A percentile compares a stretch with the other conserved stretches of the same genome.
phyloP scores from a whole-genome alignment of 1,140 invertebrate species.

The Penaeus japonicus region DNA sequence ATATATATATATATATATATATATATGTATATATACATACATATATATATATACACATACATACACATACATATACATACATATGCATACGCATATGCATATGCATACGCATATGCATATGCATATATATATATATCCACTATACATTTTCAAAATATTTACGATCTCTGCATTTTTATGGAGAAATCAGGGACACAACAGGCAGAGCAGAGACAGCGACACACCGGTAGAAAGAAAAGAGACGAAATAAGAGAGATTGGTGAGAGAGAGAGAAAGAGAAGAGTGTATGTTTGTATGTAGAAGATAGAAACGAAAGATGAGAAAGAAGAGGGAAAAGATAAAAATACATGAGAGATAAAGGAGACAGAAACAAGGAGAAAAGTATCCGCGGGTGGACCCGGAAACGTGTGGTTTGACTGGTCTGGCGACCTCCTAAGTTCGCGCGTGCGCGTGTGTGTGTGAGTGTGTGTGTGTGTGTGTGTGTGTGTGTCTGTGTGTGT shows the following conservation, averaged over 20 bases:
- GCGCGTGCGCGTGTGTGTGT: neutral
- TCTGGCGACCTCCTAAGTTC: neutral
- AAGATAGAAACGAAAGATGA: neutral
- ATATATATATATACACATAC: no score
- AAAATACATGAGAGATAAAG: no score
- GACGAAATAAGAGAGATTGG: neutral
- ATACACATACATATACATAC: no score
- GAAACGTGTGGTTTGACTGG: neutral
- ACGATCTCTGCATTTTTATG: neutral
- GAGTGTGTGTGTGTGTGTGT: neutral
- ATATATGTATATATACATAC: no score
- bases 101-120: no score
- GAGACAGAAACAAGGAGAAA: neutral
- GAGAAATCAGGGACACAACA: no score
- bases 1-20: no score
- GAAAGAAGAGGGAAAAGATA: no score
- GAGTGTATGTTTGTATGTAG: neutral
- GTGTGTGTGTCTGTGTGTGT: neutral
- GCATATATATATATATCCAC: no score
- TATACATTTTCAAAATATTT: neutral
- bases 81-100: no score
- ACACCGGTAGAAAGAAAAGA: neutral
- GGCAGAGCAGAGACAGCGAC: no score
- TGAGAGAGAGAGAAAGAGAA: conserved; percentile 4
- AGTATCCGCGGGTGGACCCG: neutral